Evolutionary conservation across 2,888 invertebrate species (phyloP).

Genomic region (Thymelicus lineola): DNA sequence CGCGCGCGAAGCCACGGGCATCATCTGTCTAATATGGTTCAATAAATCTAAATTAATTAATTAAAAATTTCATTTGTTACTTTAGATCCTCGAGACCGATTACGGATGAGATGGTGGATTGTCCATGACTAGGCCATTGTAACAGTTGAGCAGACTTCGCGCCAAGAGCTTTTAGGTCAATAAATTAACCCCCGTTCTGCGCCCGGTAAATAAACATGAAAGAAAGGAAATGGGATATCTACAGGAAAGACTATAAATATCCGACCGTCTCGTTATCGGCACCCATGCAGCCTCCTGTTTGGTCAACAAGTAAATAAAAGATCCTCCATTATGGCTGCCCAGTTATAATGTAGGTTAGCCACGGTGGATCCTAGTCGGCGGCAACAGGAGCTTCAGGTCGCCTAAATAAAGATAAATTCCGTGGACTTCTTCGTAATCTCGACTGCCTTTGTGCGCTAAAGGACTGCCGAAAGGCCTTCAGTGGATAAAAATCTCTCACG

Average conservation of each 20-base stretch:
- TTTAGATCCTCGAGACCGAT: too few relatives aligned
- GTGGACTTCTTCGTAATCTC: neutral
- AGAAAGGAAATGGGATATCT: constrained; percentile 21
- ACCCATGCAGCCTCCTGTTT: constrained; percentile 23
- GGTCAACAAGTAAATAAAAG: constrained; percentile 18
- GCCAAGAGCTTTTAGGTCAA: neutral
- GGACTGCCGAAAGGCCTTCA: neutral
- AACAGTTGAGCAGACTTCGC: too few relatives aligned
- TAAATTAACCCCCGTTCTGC: neutral
- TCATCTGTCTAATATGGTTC: too few relatives aligned
- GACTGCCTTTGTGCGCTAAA: neutral
- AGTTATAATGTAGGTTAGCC: neutral
- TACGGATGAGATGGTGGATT: too few relatives aligned
- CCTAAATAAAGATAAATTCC: neutral
- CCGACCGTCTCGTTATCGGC: constrained; percentile 23
- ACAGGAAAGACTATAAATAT: constrained; percentile 16
- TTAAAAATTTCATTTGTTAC: too few relatives aligned
- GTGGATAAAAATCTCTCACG: neutral
- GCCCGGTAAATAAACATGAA: constrained; percentile 3
- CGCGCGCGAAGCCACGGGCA: too few relatives aligned
- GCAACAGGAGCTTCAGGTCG: neutral
- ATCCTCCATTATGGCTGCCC: constrained; percentile 5
- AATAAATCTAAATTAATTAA: too few relatives aligned
- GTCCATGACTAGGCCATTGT: too few relatives aligned
- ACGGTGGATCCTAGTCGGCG: neutral